phyloP scores from a whole-genome alignment of 2,113 vertebrate species.

The Rhineura floridana region DNA sequence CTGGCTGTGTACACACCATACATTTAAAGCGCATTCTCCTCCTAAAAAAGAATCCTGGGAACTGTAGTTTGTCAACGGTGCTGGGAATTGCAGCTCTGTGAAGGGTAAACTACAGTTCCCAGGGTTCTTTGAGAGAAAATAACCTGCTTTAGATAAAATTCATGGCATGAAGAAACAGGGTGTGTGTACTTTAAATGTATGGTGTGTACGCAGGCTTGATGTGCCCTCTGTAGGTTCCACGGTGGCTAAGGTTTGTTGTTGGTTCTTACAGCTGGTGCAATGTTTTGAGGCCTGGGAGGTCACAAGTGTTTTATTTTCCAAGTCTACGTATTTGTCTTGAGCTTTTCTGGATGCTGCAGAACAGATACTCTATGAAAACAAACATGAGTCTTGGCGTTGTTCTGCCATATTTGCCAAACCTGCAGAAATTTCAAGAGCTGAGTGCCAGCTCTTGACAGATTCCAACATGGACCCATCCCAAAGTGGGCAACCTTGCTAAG shows the following conservation, averaged over 20 bases:
- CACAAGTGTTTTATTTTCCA: conserved; percentile 4
- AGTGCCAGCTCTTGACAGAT: not conserved
- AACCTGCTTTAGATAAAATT: too few species aligned
- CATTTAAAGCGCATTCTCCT: too few species aligned
- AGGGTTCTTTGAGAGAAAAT: too few species aligned
- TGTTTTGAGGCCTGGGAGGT: not conserved
- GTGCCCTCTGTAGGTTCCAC: too few species aligned
- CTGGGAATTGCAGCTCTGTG: too few species aligned
- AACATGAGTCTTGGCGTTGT: not conserved
- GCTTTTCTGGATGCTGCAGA: not conserved
- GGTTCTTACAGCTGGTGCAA: not conserved
- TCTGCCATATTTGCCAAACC: not conserved
- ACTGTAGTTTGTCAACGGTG: too few species aligned
- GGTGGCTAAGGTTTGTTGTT: not conserved
- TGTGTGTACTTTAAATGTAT: too few species aligned
- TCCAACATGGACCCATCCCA: not conserved
- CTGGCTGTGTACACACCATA: too few species aligned
- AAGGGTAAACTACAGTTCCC: too few species aligned
- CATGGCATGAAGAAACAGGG: too few species aligned
- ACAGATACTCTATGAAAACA: not conserved
- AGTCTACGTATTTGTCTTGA: not conserved
- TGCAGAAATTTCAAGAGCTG: not conserved
- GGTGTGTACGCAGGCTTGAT: too few species aligned
- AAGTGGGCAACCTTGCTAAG: not conserved
- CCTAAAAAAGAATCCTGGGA: too few species aligned